Percentiles rank a stretch among this genome's conserved stretches.
phyloP scores from a whole-genome alignment of 1,140 invertebrate genomes.

The Halesus radiatus region DNA sequence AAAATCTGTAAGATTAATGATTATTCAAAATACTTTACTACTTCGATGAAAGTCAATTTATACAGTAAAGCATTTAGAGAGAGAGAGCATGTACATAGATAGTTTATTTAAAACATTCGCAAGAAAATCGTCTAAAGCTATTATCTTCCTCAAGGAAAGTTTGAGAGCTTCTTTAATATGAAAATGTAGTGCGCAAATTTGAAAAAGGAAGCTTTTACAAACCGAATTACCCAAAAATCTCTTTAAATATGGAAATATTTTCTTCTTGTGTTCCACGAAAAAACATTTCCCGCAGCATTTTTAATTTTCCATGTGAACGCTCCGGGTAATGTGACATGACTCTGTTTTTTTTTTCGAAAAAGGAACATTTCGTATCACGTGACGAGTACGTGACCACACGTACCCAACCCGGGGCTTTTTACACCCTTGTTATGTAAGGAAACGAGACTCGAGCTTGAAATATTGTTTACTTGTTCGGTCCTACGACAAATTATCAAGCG shows the following conservation, averaged over 20 bases:
- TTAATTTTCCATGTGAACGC: conserved; percentile 56
- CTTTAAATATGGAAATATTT: not conserved
- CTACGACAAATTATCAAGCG: too few relatives aligned
- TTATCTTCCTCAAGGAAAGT: too few relatives aligned
- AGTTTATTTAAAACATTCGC: too few relatives aligned
- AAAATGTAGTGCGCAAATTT: not conserved
- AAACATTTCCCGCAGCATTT: conserved; percentile 33
- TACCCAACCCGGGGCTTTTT: conserved; percentile 51
- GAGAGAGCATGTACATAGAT: too few relatives aligned
- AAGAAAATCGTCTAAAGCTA: too few relatives aligned
- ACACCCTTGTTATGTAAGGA: conserved; percentile 13
- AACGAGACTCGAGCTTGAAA: conserved; percentile 6
- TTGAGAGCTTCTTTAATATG: too few relatives aligned
- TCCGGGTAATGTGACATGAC: conserved; percentile 51
- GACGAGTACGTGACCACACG: conserved; percentile 54
- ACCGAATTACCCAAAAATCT: not conserved
- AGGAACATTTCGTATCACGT: conserved; percentile 48
- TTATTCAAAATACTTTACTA: too few relatives aligned
- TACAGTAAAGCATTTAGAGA: too few relatives aligned
- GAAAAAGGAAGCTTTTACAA: not conserved
- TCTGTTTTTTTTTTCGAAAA: conserved; percentile 50
- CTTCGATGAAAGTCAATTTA: too few relatives aligned
- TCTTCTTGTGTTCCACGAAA: not conserved
- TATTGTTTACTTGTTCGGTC: not conserved
- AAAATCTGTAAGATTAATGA: too few relatives aligned